Evolutionary conservation across 2,797 vertebrate genomes (phyloP), one percentile per base, ranked within the genome.

Genomic region (Trematomus bernacchii): DNA sequence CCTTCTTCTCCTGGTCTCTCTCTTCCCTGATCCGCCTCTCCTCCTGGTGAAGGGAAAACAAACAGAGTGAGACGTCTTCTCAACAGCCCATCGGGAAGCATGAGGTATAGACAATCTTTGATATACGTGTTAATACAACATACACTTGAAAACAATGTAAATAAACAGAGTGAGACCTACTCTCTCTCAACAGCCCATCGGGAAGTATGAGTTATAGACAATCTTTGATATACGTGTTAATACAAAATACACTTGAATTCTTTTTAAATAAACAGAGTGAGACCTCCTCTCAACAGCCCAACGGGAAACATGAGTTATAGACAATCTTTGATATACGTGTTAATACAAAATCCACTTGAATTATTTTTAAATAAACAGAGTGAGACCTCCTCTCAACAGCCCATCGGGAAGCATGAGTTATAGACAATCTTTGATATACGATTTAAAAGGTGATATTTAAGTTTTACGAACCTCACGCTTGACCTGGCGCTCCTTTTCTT

Each of bases 401-500:
- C 30, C 30, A 30, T 6, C 30, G 6, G 30, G 30, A 30, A 30
- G 6, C 30, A 30, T 30, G 30, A 30, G 30, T 30, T 6, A 30
- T 30, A 30, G 30, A 30, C 30, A 30, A 30, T 30, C 30, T 37
- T 8, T 2, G 8, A 37, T 37, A 37, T 27, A 27, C 4, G 8
- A 23, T 48, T 33, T n/a, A 4, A 43, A 21, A 42, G 12, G 43
- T 44, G 6, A 19, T 15, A 1, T 18, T 66, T 53, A 7, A 16
- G 12, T 14, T 1, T 0, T 14, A 70, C 97, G 53, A 44, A 99
- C 98, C 83, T 97, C 97, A 80, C 98, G 95, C 77, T 95, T 95
- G 84, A 95, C 95, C 92, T 99, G 97, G 15, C 98, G 98, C 87
- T 99, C 98, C 85, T 98, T 95, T 16, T 99, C 98, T 91, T 98